A percentile compares a stretch with the other conserved stretches of the same genome.
Conservation (phyloP, 2,888 invertebrate species). For the Rotaria macrura region DNA sequence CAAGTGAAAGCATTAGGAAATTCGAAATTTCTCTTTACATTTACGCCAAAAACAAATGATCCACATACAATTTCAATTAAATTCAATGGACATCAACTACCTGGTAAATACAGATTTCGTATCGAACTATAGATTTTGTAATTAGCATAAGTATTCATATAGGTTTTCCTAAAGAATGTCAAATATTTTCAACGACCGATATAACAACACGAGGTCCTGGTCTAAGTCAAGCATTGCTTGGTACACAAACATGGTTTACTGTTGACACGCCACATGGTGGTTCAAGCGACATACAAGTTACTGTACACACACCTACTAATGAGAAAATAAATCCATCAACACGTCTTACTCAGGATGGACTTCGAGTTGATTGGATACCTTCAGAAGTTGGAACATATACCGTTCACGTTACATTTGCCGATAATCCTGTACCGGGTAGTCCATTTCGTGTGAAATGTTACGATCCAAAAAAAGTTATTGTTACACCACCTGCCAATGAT, state of each 20-base stretch:
- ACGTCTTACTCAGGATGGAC: slow-evolving; percentile 30
- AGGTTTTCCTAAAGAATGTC: slow-evolving; percentile 17
- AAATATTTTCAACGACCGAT: neutral
- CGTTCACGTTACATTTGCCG: slow-evolving; percentile 70
- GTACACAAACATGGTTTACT: slow-evolving; percentile 18
- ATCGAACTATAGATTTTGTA: neutral
- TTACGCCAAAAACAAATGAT: slow-evolving; percentile 80
- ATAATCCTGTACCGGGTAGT: slow-evolving; percentile 67
- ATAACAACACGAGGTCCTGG: neutral
- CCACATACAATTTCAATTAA: slow-evolving; percentile 83
- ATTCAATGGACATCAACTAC: slow-evolving; percentile 85
- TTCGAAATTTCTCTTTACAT: slow-evolving; percentile 88
- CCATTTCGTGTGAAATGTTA: slow-evolving; percentile 70
- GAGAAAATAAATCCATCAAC: slow-evolving; percentile 25
- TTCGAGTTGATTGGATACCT: slow-evolving; percentile 49
- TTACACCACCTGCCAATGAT: neutral
- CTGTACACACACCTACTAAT: slow-evolving; percentile 22
- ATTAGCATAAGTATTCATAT: no score
- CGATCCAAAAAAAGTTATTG: slow-evolving; percentile 65
- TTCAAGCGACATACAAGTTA: neutral
- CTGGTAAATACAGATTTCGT: neutral
- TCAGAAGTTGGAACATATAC: slow-evolving; percentile 66
- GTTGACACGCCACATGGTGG: neutral
- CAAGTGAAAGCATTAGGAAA: slow-evolving; percentile 49
- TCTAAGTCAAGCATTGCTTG: slow-evolving; percentile 12